Evolutionary conservation across 1,140 invertebrate genomes (phyloP), one percentile per base, ranked within the genome.

Genomic region (Brachionus plicatilis): DNA sequence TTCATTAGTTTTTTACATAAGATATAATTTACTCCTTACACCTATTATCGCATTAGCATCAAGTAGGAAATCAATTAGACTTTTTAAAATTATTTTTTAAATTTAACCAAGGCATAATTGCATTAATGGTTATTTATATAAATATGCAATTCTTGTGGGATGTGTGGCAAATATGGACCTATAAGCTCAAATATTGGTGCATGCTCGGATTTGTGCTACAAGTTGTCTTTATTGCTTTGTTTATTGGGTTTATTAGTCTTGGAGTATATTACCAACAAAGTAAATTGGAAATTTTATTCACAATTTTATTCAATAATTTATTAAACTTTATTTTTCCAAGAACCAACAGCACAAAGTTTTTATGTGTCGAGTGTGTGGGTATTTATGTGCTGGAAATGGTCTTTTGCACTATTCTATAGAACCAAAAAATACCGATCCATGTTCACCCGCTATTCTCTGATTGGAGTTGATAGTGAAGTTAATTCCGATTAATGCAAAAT

Each of bases 111-210:
- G 79, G 50, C 12, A 1, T 82, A 11, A 43, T 82, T 9, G 27
- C 79, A 11, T 12, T 33, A 3, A 65, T 60, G 3, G 79, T 82
- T 12, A 20, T 82, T 47, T 82, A 82, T 24, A 68, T 82, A 65
- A 43, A 82, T n/a, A 65, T 82, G 17, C 53, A 82, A 68, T 82
- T 82, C 47, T 68, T 82, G 27, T 27, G 43, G n/a, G 79, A 82
- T 29, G 53, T 82, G 17, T 82, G 79, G 79, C 79, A 82, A 68
- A 82, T 82, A 65, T 82, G 79, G 79, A 82, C 79, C 9, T 82
- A 82, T 82, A 60, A 82, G 41, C 53, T 82, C 3, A 82, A 82
- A 9, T 82, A 65, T 68, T 82, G 79, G 79, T 65, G 41, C 14
- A 27, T 68, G 33, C 7, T 68, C 17, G 53, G 53, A 45, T 82